Evolutionary conservation across 2,113 vertebrate species (phyloP), one percentile per base, ranked within the genome.

Genomic region (Nettapus auritus): DNA sequence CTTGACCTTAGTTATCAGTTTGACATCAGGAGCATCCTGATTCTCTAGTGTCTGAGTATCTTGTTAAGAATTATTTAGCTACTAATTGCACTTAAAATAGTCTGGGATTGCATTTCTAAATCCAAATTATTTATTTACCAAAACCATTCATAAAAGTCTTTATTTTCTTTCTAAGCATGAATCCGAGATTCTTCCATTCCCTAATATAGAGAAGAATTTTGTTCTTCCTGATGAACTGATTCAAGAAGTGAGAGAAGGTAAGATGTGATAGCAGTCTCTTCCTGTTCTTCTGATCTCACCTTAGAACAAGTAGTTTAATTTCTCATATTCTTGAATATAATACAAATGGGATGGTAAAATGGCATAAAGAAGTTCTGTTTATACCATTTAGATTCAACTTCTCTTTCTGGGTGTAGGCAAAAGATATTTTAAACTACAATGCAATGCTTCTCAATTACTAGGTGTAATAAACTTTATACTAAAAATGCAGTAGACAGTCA

Each of bases 191-290:
- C 97, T 99, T 64, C 99, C 99, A 0, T 99, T 99, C 93, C 99
- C 99, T 4, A 99, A 99, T 83, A 97, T 98, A 10, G 99, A 99
- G 98, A 99, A 99, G 97, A 99, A 99, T 92, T 99, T 99, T 95
- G 98, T 97, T 88, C 98, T 99, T 79, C 99, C 99, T 3, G 99
- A 99, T 2, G 99, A 99, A 94, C 99, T 99, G 97, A 99, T 99
- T 96, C 99, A 99, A 94, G 99, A 99, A 64, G 99, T 99, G 55
- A 99, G 99, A 97, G 99, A 99, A 99, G 99, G 99, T 99, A 93
- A 98, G 97, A 70, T 55, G 52, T 55, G 52, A 48, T 7, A 67
- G 28, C 29, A 76, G 57, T 73, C 34, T 79, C 8, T 82, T n/a
- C 60, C 40, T 12, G 7, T 53, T 81, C 44, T 42, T 89, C 40